Evolutionary conservation across 2,888 invertebrate species (phyloP).

Genomic region (Chloromyia formosa): DNA sequence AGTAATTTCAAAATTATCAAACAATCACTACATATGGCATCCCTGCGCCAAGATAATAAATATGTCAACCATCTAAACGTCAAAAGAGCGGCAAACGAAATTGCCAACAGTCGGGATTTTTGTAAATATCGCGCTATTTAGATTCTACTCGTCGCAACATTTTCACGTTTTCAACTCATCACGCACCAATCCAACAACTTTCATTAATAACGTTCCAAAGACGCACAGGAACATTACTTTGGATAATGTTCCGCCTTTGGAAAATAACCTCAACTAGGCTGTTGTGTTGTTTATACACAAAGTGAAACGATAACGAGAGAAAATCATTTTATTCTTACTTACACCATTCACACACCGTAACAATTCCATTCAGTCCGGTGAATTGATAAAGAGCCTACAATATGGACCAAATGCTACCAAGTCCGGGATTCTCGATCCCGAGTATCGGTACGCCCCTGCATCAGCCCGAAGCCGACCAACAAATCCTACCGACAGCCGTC

Average conservation of each 20-base stretch:
- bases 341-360: neutral
- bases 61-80: no score
- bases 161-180: no score
- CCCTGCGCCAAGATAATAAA: no score
- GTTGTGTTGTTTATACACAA: neutral
- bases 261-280: neutral
- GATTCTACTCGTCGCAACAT: no score
- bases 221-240: no score
- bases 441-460: conserved; percentile 90
- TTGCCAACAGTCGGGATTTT: no score
- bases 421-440: conserved; percentile 88
- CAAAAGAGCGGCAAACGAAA: no score
- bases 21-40: no score
- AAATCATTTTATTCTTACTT: neutral
- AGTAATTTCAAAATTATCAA: no score
- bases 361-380: neutral
- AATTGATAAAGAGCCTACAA: conserved; percentile 53
- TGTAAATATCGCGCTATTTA: no score
- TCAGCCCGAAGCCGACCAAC: conserved; percentile 91
- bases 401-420: conserved; percentile 92
- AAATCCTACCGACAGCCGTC: conserved; percentile 85
- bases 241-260: neutral
- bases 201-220: no score
- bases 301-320: neutral
- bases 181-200: no score